These are phyloP conservation scores for Tupaia tana DNA, from an alignment of 2,113 vertebrate species.

Conservation along the genomic window DNA sequence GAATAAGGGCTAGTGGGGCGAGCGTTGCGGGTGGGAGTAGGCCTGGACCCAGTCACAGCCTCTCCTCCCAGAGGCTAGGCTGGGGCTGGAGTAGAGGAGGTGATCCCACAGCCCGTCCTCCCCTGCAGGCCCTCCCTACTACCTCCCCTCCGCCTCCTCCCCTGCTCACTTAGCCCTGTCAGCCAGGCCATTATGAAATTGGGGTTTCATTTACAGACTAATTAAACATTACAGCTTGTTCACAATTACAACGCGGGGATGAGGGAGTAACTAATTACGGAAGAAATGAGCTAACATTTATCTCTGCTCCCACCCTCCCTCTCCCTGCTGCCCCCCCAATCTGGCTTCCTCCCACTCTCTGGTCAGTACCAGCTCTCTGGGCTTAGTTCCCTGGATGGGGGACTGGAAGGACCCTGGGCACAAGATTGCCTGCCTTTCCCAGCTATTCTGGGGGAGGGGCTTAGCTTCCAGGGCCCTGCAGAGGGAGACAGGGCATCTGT, in stretches of 20 bases:
- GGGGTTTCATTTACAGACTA: constrained; percentile 94
- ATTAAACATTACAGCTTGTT: constrained; percentile 97
- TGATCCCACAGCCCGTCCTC: constrained; percentile 81
- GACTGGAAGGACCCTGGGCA: neutral
- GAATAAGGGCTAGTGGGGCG: neutral
- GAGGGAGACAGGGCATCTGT: neutral
- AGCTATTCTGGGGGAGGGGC: neutral
- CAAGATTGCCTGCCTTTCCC: neutral
- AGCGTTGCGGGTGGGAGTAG: neutral
- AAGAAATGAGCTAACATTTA: constrained; percentile 94
- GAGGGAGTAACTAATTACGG: constrained; percentile 94
- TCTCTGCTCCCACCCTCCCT: constrained; percentile 84
- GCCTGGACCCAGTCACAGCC: neutral
- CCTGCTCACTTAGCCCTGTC: constrained; percentile 91
- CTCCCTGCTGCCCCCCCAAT: constrained; percentile 31
- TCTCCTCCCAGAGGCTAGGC: neutral
- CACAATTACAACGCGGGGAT: constrained; percentile 92
- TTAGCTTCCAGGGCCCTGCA: neutral
- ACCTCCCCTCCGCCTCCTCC: constrained; percentile 84
- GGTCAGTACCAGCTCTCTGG: constrained; percentile 68
- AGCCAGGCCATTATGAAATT: constrained; percentile 90
- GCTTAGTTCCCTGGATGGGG: constrained; percentile 39
- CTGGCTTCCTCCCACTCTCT: constrained; percentile 59
- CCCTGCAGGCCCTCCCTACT: constrained; percentile 85
- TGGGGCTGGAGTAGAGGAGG: constrained; percentile 70